Conservation (phyloP, 2,113 vertebrate genomes). For the Gambusia affinis region DNA sequence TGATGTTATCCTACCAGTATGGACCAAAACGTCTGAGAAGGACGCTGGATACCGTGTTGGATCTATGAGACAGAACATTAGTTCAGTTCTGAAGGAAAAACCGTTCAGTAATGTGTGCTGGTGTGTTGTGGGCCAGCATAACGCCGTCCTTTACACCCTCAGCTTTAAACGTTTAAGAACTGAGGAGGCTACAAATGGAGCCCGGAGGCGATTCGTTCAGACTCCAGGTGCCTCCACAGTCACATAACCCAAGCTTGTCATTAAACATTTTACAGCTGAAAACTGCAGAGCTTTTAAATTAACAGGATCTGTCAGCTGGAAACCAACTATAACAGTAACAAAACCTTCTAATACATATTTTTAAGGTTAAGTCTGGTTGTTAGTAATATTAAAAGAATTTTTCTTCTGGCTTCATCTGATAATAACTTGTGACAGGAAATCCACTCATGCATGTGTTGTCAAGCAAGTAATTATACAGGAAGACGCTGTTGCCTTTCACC, state of each 20-base stretch:
- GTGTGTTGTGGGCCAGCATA: not conserved
- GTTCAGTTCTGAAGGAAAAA: not conserved
- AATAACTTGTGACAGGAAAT: slow-evolving; percentile 42
- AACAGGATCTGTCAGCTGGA: slow-evolving; percentile 12
- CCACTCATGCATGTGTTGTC: slow-evolving; percentile 2
- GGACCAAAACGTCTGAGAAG: not conserved
- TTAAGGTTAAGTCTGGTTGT: slow-evolving; percentile 14
- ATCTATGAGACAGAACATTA: not conserved
- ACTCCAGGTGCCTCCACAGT: not conserved
- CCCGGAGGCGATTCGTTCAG: not conserved
- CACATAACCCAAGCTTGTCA: not conserved
- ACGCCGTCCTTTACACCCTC: not conserved
- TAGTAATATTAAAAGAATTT: slow-evolving; percentile 24
- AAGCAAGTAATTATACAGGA: slow-evolving; percentile 26
- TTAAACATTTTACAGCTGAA: slow-evolving; percentile 24
- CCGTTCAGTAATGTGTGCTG: no score
- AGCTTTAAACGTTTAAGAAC: not conserved
- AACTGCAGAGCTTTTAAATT: not conserved
- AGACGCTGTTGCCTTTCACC: not conserved
- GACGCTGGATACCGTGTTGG: not conserved
- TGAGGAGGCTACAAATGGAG: not conserved
- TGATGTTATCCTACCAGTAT: not conserved
- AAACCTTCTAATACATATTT: slow-evolving; percentile 6
- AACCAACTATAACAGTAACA: not conserved
- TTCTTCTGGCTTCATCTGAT: slow-evolving; percentile 11